A percentile compares a stretch with the other conserved stretches of the same genome.
Conservation (phyloP, 2,797 vertebrate genomes). For the Simalia tracyae region DNA sequence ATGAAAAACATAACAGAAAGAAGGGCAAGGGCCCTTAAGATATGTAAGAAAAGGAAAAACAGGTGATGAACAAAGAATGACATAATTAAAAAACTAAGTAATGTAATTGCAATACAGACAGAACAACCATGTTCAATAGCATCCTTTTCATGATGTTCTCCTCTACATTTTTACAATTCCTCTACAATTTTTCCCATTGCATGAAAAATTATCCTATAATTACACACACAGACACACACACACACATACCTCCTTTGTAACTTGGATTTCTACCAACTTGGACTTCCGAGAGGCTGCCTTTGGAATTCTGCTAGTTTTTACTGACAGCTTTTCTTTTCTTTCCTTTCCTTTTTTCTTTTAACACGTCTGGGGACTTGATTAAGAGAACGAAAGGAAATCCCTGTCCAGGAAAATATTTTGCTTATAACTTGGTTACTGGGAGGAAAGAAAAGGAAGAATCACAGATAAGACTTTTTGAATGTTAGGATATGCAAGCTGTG, state of each 20-base stretch:
- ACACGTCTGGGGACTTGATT: neutral
- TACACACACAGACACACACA: neutral
- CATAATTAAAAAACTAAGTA: neutral
- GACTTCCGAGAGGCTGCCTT: neutral
- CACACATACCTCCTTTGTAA: neutral
- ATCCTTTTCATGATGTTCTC: neutral
- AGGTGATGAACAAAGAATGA: neutral
- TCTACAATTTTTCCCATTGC: neutral
- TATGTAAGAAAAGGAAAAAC: neutral
- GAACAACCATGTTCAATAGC: neutral
- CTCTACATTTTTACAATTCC: neutral
- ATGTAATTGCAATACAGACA: neutral
- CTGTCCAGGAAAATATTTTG: neutral
- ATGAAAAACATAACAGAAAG: neutral
- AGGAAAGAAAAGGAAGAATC: neutral
- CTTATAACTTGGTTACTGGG: neutral
- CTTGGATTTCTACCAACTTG: neutral
- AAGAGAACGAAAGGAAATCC: neutral
- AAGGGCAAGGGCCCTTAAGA: neutral
- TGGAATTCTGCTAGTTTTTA: neutral
- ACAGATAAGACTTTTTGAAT: neutral
- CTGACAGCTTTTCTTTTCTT: neutral
- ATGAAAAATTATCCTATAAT: neutral
- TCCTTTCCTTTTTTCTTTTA: neutral
- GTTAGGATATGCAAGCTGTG: neutral